phyloP scores from a whole-genome alignment of 53 echinoderm and acorn worm genomes.

The Holothuria leucospilota region DNA sequence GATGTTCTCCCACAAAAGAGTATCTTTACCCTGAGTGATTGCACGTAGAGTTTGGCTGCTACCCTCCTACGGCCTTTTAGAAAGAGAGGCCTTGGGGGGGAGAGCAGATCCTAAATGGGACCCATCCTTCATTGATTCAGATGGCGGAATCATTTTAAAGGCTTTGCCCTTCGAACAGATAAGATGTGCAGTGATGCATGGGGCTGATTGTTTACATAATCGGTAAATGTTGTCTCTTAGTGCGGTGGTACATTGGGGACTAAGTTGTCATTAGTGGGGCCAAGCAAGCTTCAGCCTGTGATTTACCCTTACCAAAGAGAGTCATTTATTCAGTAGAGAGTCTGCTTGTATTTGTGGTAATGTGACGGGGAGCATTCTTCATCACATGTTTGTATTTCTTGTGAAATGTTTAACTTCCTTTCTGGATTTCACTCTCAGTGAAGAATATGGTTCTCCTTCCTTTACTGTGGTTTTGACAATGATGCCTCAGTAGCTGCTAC shows the following conservation, averaged over 20 bases:
- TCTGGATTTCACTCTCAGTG: too few species aligned
- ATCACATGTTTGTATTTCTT: too few species aligned
- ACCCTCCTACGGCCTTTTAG: conserved; percentile 15
- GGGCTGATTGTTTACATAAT: conserved; percentile 32
- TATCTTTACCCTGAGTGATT: too few species aligned
- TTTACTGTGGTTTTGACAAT: too few species aligned
- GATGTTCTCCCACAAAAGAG: too few species aligned
- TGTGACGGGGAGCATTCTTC: neutral
- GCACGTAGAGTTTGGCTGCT: too few species aligned
- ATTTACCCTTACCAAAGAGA: conserved; percentile 9
- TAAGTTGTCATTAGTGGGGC: conserved; percentile 39
- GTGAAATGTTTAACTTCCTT: too few species aligned
- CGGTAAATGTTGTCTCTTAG: conserved; percentile 33
- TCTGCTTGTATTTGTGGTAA: neutral
- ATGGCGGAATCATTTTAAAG: conserved; percentile 19
- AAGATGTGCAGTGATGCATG: conserved; percentile 33
- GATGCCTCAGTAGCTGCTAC: too few species aligned
- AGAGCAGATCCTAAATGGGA: conserved; percentile 14
- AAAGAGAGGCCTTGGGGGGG: neutral
- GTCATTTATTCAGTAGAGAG: neutral
- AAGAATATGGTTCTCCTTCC: too few species aligned
- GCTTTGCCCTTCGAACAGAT: conserved; percentile 7
- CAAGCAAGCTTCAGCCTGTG: neutral
- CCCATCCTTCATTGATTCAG: conserved; percentile 24
- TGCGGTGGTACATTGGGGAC: conserved; percentile 15